These are phyloP conservation scores for Platynereis dumerilii DNA, from an alignment of 2,888 invertebrate species.

Conservation along the genomic window DNA sequence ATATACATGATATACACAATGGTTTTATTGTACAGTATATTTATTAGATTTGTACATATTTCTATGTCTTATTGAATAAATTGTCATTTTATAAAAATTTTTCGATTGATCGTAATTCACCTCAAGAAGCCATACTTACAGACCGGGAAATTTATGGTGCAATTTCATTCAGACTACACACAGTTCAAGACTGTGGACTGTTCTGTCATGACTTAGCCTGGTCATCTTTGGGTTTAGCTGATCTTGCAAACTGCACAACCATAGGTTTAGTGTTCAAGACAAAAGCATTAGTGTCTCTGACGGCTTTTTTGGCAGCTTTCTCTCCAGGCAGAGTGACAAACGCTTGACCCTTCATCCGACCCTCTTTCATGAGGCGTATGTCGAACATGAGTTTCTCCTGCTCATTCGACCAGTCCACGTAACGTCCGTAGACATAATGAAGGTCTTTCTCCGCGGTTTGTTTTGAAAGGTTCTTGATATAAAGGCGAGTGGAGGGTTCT, in stretches of 20 bases:
- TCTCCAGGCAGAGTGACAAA: constrained; percentile 83
- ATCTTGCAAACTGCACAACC: constrained; percentile 85
- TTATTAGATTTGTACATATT: constrained; percentile 6
- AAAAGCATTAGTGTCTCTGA: constrained; percentile 86
- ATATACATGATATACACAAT: too few species aligned
- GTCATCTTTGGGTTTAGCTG: constrained; percentile 44
- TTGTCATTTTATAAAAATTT: neutral
- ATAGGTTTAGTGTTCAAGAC: constrained; percentile 87
- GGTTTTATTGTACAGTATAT: constrained; percentile 1
- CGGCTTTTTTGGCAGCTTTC: constrained; percentile 74
- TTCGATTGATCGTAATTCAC: too few species aligned
- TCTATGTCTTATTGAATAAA: constrained; percentile 1
- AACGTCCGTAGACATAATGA: constrained; percentile 77
- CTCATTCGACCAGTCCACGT: constrained; percentile 66
- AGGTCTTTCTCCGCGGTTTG: constrained; percentile 74
- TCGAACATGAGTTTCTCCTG: constrained; percentile 67
- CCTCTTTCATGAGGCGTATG: constrained; percentile 88
- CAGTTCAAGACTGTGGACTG: too few species aligned
- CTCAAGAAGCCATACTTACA: too few species aligned
- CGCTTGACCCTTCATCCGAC: constrained; percentile 95
- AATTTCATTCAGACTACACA: too few species aligned
- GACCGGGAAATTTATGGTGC: too few species aligned
- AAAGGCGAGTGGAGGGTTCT: constrained; percentile 81
- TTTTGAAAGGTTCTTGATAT: constrained; percentile 89
- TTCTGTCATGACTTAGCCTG: neutral